These are phyloP conservation scores for Salarias fasciatus DNA, from an alignment of 2,797 vertebrate species.

Conservation along the genomic window DNA sequence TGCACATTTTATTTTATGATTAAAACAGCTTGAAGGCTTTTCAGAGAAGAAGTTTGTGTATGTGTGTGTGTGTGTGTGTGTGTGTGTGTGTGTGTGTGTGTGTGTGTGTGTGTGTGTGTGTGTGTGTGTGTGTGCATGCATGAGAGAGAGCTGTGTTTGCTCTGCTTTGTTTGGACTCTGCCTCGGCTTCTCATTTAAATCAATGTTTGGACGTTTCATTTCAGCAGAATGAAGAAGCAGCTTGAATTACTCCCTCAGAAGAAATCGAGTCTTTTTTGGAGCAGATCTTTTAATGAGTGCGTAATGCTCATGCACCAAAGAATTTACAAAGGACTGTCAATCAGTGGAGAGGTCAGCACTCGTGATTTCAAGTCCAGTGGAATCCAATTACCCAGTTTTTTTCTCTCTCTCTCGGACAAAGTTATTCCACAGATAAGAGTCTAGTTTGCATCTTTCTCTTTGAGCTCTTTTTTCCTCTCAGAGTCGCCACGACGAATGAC, in stretches of 20 bases:
- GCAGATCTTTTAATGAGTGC: neutral
- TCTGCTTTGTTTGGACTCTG: neutral
- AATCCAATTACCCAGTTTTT: constrained; percentile 28
- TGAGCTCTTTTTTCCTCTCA: too few relatives aligned
- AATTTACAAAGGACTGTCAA: constrained; percentile 13
- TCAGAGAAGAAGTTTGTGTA: neutral
- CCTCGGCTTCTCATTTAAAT: neutral
- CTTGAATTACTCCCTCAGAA: neutral
- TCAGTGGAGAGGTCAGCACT: constrained; percentile 14
- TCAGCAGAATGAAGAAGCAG: neutral
- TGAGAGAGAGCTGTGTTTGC: too few relatives aligned
- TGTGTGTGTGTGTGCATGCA: too few relatives aligned
- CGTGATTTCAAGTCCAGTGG: constrained; percentile 38
- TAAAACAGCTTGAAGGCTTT: neutral
- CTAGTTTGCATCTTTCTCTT: too few relatives aligned
- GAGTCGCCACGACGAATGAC: too few relatives aligned
- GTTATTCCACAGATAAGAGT: constrained; percentile 22
- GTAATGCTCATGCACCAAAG: neutral
- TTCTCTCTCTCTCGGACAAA: constrained; percentile 37
- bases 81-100: too few relatives aligned
- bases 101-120: too few relatives aligned
- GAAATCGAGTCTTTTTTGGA: neutral
- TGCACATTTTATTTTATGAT: neutral
- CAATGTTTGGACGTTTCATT: neutral
- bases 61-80: too few relatives aligned